Evolutionary conservation across 2,888 invertebrate genomes (phyloP), one percentile per base, ranked within the genome.

Genomic region (Ophioninae sp.): DNA sequence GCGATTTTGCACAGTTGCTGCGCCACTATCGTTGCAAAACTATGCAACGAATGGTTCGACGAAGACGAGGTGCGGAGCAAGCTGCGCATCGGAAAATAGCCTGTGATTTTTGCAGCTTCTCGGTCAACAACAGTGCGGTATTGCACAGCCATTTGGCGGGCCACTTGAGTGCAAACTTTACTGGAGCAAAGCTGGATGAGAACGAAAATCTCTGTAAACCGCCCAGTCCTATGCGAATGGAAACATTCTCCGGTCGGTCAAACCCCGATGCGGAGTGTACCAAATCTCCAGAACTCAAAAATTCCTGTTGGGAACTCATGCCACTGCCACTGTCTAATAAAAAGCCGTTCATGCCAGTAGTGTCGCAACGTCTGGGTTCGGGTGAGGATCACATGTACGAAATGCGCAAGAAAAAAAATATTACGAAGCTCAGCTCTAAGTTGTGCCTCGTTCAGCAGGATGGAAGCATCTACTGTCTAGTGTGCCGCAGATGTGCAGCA

Each of bases 401-500:
- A 17, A 62, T 81, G 10, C 61, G 69, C 8, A 50, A 79, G 5
- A 67, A 79, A 7, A 10, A 79, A 17, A 10, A 37, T 0, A 30
- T 69, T 3, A 37, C 83, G 0, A 68, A 81, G 17, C 37, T 57
- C 2, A 72, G 81, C 7, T 17, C 83, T 59, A 64, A 20, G n/a
- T 44, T 80, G 0, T 73, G 68, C 44, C 44, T 76, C 30, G 44
- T 44, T 0, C 57, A 20, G 2, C 68, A 83, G 23, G 30, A 64
- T 6, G 21, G 70, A 7, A 56, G 56, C 10, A 79, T 81, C 50
- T 85, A 81, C 2, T 90, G 90, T 64, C 82, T 90, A 56, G 79
- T 88, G 21, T 90, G 90, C 78, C 83, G 86, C n/a, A 75, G 78
- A 73, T 82, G 72, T 8, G 74, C 87, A 20, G n/a, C 61, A 1